Evolutionary conservation across 2,888 invertebrate genomes (phyloP), one percentile per base, ranked within the genome.

Genomic region (Rhorus exstirpatorius): DNA sequence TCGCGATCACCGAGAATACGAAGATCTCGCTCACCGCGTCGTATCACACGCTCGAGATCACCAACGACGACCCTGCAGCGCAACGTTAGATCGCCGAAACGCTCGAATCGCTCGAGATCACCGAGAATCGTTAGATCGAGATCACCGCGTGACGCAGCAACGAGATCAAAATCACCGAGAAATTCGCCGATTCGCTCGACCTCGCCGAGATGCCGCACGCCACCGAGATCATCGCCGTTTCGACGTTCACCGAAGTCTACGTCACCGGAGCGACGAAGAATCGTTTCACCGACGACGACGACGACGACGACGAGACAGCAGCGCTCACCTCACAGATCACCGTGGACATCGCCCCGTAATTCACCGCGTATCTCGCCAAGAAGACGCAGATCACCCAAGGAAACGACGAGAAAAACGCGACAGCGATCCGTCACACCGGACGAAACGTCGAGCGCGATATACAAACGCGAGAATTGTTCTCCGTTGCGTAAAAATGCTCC

Each of bases 161-260:
- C 88, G 17, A 82, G 87, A 31, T 88, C 88, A 3, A 86, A 87
- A 46, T 89, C 90, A 2, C 90, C 89, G 38, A 87, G 81, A 49
- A 38, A 83, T 68, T 85, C 83, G 1, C 81, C 84, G 4, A 51
- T 78, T 12, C 83, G 85, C 58, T 6, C 2, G 31, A 83, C 89
- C 51, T 89, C 89, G 3, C 79, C 78, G 38, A 58, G 65, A 53
- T 58, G 35, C 12, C 63, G 87, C n/a, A n/a, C n/a, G 41, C 90
- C 91, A 0, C 90, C 90, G 2, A 85, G 87, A 74, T 35, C 84
- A n/a, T 90, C 92, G 0, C 89, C 91, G n/a, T n/a, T n/a, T 0
- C 75, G 84, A 65, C 79, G 87, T 49, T 84, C 88, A 0, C 83
- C 89, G 3, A 84, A 88, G 1, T 68, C 79, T 1, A 85, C 88